Conservation (phyloP, 2,113 vertebrate genomes). For the Tachysurus fulvidraco region DNA sequence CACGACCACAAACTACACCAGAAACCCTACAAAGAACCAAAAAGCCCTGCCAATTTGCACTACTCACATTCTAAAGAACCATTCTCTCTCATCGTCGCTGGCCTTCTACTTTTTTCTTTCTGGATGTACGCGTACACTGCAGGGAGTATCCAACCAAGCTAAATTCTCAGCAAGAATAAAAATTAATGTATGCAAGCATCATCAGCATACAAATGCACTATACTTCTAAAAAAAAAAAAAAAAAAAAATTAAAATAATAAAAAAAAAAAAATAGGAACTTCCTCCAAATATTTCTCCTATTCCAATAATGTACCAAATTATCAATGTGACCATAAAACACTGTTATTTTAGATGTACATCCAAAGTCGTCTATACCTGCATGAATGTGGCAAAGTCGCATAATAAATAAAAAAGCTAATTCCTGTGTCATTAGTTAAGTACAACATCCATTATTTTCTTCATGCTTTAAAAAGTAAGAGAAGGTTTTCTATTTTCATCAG, state of each 20-base stretch:
- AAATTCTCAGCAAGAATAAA: background rate
- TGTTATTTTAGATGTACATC: background rate
- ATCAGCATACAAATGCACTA: background rate
- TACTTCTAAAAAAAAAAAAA: too few species aligned
- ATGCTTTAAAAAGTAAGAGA: background rate
- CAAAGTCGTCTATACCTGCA: background rate
- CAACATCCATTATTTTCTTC: background rate
- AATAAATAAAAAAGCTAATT: background rate
- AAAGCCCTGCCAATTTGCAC: background rate
- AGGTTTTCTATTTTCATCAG: background rate
- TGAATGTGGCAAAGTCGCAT: background rate
- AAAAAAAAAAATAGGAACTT: background rate
- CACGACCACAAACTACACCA: conserved; percentile 9
- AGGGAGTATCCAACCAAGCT: too few species aligned
- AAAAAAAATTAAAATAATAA: too few species aligned
- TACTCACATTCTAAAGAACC: conserved; percentile 6
- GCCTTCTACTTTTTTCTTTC: background rate
- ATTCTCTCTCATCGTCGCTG: background rate
- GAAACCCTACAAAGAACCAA: conserved; percentile 10
- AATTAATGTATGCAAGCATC: background rate
- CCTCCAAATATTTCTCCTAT: background rate
- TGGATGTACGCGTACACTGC: background rate
- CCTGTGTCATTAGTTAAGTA: background rate
- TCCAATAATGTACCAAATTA: background rate
- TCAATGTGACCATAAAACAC: background rate